These are phyloP conservation scores for Pelobates fuscus DNA, from an alignment of 2,113 vertebrate species.

Conservation along the genomic window DNA sequence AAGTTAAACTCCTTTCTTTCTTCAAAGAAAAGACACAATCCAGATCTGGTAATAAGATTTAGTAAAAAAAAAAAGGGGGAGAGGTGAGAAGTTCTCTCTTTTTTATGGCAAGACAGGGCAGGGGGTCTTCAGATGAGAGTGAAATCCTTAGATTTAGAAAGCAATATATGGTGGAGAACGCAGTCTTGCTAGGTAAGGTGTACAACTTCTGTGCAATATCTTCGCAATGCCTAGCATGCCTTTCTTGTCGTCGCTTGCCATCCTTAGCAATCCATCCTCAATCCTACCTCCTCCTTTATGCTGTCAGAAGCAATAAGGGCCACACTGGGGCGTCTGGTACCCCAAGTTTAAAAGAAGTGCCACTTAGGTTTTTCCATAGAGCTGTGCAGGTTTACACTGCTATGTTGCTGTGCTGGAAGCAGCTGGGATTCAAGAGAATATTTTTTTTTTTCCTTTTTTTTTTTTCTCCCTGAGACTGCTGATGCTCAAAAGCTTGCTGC, in stretches of 20 bases:
- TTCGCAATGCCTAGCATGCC: conserved; percentile 63
- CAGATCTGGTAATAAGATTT: conserved; percentile 43
- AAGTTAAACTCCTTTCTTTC: conserved; percentile 36
- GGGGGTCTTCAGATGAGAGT: conserved; percentile 52
- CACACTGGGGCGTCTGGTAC: conserved; percentile 39
- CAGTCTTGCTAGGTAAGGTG: conserved; percentile 55
- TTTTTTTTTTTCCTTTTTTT: conserved; percentile 58
- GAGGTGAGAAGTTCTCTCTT: conserved; percentile 58
- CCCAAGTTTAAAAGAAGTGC: conserved; percentile 60
- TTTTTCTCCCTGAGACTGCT: conserved; percentile 70
- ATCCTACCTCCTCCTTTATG: conserved; percentile 52
- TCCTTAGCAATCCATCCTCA: conserved; percentile 69
- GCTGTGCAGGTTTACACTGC: conserved; percentile 67
- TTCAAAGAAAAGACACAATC: conserved; percentile 1
- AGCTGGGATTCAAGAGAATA: conserved; percentile 55
- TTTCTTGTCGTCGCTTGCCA: conserved; percentile 70
- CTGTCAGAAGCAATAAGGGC: conserved; percentile 53
- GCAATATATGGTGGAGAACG: conserved; percentile 58
- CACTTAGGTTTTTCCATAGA: conserved; percentile 66
- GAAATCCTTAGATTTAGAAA: conserved; percentile 57
- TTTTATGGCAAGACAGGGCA: background rate
- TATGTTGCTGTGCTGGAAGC: conserved; percentile 73
- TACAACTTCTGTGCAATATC: conserved; percentile 68
- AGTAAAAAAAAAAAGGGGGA: background rate
- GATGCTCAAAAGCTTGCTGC: conserved; percentile 72